Conservation (phyloP, 2,797 vertebrate genomes). For the Poeciliopsis infans region DNA sequence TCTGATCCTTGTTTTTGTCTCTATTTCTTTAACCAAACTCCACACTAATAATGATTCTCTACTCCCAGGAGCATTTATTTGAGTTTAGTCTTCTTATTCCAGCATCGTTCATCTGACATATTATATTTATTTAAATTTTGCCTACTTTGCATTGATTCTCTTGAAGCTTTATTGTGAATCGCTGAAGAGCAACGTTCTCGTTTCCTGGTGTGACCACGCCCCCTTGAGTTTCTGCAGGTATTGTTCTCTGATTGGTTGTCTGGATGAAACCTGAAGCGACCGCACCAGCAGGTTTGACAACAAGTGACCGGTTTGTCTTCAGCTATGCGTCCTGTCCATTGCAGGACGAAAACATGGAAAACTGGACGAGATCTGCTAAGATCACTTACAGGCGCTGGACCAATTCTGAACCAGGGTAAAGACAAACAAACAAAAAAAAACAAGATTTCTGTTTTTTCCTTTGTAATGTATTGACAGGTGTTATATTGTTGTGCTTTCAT, state of each 20-base stretch:
- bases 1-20: not conserved
- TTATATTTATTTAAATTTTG: not conserved
- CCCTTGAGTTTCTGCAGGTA: not conserved
- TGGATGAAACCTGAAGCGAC: slow-evolving; percentile 16
- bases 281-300: slow-evolving; percentile 41
- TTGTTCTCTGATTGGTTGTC: slow-evolving; percentile 31
- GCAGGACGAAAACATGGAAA: slow-evolving; percentile 51
- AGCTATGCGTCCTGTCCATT: not conserved
- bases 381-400: slow-evolving; percentile 65
- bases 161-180: not conserved
- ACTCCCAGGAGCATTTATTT: not conserved
- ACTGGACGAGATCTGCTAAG: not conserved
- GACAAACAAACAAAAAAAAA: not conserved
- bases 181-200: not conserved
- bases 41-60: not conserved
- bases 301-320: not conserved
- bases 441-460: not conserved
- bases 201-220: slow-evolving; percentile 28
- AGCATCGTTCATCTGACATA: not conserved
- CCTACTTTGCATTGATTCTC: not conserved
- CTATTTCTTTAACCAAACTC: not conserved
- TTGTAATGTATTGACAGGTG: not conserved
- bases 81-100: not conserved
- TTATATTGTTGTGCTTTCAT: not conserved
- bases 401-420: slow-evolving; percentile 60